Percentiles rank a stretch among this genome's conserved stretches.
phyloP scores from a whole-genome alignment of 2,113 vertebrate species.

The Xenus cinereus region DNA sequence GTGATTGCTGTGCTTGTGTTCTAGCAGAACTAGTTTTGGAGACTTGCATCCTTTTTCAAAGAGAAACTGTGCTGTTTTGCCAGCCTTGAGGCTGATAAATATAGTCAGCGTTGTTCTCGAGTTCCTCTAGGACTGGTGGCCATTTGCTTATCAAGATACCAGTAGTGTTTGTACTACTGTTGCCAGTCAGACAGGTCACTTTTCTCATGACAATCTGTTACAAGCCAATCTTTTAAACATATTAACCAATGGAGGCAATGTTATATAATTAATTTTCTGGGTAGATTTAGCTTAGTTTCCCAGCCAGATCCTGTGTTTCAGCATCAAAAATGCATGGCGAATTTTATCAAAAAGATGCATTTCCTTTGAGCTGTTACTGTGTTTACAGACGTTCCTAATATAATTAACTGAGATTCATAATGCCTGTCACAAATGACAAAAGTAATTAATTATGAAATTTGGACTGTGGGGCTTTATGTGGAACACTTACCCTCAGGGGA shows the following conservation, averaged over 20 bases:
- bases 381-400: constrained; percentile 26
- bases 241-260: not conserved
- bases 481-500: not conserved
- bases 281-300: not conserved
- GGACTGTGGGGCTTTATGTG: not conserved
- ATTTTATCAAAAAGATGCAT: not conserved
- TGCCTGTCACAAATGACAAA: constrained; percentile 14
- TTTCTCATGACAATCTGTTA: not conserved
- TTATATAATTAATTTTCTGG: not conserved
- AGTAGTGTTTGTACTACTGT: not conserved
- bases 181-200: not conserved
- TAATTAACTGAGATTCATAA: constrained; percentile 33
- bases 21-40: not conserved
- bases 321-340: not conserved
- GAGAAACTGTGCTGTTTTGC: not conserved
- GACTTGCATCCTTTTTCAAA: not conserved
- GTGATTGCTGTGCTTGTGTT: not conserved
- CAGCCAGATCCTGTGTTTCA: not conserved
- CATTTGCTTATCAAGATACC: not conserved
- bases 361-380: not conserved
- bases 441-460: constrained; percentile 7
- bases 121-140: not conserved
- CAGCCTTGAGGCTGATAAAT: not conserved
- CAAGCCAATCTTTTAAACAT: not conserved
- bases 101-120: not conserved